A percentile compares a stretch with the other conserved stretches of the same genome.
These are phyloP conservation scores for Sipha flava DNA, from an alignment of 1,140 invertebrate species.

Conservation along the genomic window DNA sequence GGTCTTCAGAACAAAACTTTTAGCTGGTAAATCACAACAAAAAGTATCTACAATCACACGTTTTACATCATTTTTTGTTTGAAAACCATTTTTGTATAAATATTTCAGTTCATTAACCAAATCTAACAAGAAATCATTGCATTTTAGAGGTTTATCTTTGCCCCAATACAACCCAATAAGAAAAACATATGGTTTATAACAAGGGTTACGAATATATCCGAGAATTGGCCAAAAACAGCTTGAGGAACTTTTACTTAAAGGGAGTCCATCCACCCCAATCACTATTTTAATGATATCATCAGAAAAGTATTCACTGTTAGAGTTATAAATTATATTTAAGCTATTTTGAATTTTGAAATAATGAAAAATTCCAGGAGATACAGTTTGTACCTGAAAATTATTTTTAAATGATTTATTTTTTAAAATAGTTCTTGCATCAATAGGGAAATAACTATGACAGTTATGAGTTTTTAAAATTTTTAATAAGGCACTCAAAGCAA, in stretches of 20 bases:
- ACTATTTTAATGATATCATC: neutral
- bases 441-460: neutral
- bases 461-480: neutral
- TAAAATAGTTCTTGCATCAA: neutral
- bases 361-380: neutral
- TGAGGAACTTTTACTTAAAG: neutral
- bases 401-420: neutral
- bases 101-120: neutral
- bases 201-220: neutral
- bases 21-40: neutral
- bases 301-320: neutral
- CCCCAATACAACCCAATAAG: neutral
- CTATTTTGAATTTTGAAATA: neutral
- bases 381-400: neutral
- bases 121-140: neutral
- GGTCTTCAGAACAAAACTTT: neutral
- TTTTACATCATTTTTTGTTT: neutral
- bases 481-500: neutral
- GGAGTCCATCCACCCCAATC: neutral
- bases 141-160: neutral
- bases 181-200: neutral
- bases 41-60: neutral
- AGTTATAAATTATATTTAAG: neutral
- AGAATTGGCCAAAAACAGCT: neutral
- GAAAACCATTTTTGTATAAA: neutral